phyloP scores from a whole-genome alignment of 2,888 invertebrate species.

The Parelbella ahira region DNA sequence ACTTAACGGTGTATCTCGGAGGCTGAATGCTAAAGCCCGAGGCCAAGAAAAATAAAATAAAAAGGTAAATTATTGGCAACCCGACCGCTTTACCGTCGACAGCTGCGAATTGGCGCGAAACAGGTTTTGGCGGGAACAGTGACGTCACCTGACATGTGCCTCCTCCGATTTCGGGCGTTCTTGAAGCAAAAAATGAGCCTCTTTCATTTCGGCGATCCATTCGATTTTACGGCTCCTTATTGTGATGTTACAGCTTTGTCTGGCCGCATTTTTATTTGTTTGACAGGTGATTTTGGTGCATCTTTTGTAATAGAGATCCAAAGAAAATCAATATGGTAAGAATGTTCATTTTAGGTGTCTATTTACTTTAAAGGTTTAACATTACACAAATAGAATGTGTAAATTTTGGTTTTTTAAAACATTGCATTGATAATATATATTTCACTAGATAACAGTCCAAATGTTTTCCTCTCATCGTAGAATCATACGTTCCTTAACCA shows the following conservation, averaged over 20 bases:
- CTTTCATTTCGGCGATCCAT: constrained; percentile 48
- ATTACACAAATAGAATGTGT: too few relatives aligned
- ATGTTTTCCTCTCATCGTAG: too few relatives aligned
- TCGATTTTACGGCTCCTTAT: constrained; percentile 57
- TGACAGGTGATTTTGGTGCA: constrained; percentile 34
- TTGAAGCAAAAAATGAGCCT: constrained; percentile 51
- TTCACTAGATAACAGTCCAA: too few relatives aligned
- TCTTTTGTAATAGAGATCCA: constrained; percentile 18
- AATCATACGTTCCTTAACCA: too few relatives aligned
- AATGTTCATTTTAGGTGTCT: too few relatives aligned
- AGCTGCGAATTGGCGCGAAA: constrained; percentile 78
- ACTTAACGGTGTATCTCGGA: constrained; percentile 68
- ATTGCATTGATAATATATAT: too few relatives aligned
- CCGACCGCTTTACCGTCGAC: constrained; percentile 61
- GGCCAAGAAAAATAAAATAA: constrained; percentile 44
- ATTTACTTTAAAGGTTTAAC: too few relatives aligned
- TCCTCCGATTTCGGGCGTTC: constrained; percentile 49
- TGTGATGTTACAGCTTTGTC: constrained; percentile 36
- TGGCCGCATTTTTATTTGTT: constrained; percentile 30
- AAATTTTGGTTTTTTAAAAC: too few relatives aligned
- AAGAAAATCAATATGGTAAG: too few relatives aligned
- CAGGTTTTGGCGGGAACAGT: constrained; percentile 66
- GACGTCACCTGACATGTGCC: constrained; percentile 73
- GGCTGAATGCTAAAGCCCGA: constrained; percentile 52
- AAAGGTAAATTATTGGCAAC: constrained; percentile 53